Conservation (phyloP, 2,888 invertebrate species). For the Drosophila merina region DNA sequence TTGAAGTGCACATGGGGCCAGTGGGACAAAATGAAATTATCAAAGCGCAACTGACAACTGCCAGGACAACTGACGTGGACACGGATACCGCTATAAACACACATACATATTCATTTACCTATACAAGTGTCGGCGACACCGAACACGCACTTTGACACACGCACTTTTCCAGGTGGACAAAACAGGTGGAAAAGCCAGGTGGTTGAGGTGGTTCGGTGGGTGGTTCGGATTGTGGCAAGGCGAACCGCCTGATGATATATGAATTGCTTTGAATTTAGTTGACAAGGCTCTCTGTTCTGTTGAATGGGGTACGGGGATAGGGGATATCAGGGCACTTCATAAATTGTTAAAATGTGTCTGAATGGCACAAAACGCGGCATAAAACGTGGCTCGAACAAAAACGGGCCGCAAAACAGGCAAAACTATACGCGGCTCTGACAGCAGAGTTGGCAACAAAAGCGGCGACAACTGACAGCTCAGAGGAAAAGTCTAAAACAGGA, state of each 20-base stretch:
- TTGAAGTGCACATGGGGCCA: slow-evolving; percentile 57
- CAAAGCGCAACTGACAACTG: slow-evolving; percentile 74
- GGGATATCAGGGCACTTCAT: slow-evolving; percentile 58
- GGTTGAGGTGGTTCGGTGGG: slow-evolving; percentile 4
- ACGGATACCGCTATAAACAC: slow-evolving; percentile 57
- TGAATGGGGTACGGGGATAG: slow-evolving; percentile 24
- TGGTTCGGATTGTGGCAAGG: background rate
- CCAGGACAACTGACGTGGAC: slow-evolving; percentile 61
- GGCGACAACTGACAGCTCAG: slow-evolving; percentile 47
- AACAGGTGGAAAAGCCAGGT: slow-evolving; percentile 57
- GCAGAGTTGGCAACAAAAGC: slow-evolving; percentile 56
- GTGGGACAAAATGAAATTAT: slow-evolving; percentile 73
- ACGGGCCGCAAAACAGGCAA: slow-evolving; percentile 23
- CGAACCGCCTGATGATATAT: slow-evolving; percentile 62
- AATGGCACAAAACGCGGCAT: slow-evolving; percentile 62
- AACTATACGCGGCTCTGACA: slow-evolving; percentile 52
- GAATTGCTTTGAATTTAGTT: slow-evolving; percentile 83
- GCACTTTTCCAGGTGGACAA: slow-evolving; percentile 59
- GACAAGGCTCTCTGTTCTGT: slow-evolving; percentile 64
- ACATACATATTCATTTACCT: slow-evolving; percentile 16
- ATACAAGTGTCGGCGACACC: slow-evolving; percentile 58
- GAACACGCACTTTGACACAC: slow-evolving; percentile 78
- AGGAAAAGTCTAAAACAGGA: slow-evolving; percentile 54
- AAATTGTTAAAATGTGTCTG: slow-evolving; percentile 78
- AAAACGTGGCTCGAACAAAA: slow-evolving; percentile 36